phyloP scores from a whole-genome alignment of 2,113 vertebrate species.

The Tetrax tetrax region DNA sequence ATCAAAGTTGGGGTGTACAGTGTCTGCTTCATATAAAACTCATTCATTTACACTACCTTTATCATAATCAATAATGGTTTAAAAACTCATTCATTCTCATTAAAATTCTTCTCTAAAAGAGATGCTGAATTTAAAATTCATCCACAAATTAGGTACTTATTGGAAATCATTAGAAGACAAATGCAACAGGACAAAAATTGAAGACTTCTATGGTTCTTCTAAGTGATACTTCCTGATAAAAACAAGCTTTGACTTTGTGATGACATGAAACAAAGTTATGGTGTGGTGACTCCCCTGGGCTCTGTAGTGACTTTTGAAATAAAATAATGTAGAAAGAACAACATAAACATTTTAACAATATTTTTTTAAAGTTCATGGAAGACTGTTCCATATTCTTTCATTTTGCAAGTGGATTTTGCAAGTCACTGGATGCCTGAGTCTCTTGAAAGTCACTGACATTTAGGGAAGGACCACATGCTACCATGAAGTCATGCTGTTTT shows the following conservation, averaged over 20 bases:
- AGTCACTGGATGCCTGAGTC: not conserved
- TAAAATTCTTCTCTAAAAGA: conserved; percentile 2
- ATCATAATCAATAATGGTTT: conserved; percentile 32
- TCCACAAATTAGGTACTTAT: not conserved
- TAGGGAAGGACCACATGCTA: not conserved
- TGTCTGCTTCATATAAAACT: conserved; percentile 48
- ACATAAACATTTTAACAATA: not conserved
- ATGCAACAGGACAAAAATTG: not conserved
- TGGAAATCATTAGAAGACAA: not conserved
- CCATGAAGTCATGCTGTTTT: not conserved
- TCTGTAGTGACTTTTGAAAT: not conserved
- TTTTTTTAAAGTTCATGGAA: not conserved
- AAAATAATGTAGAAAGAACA: not conserved
- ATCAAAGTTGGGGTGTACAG: conserved; percentile 5
- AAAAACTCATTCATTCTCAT: conserved; percentile 17
- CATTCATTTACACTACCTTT: conserved; percentile 22
- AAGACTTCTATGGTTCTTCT: not conserved
- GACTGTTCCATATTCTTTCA: not conserved
- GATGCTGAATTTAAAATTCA: not conserved
- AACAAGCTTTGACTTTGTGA: not conserved
- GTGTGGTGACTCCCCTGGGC: not conserved
- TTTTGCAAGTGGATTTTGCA: not conserved
- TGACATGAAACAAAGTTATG: not conserved
- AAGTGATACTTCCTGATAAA: not conserved
- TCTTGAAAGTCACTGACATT: not conserved